Base-by-base conservation (phyloP, 2,113 vertebrate species). In the Neolamprologus falcicula region DNA sequence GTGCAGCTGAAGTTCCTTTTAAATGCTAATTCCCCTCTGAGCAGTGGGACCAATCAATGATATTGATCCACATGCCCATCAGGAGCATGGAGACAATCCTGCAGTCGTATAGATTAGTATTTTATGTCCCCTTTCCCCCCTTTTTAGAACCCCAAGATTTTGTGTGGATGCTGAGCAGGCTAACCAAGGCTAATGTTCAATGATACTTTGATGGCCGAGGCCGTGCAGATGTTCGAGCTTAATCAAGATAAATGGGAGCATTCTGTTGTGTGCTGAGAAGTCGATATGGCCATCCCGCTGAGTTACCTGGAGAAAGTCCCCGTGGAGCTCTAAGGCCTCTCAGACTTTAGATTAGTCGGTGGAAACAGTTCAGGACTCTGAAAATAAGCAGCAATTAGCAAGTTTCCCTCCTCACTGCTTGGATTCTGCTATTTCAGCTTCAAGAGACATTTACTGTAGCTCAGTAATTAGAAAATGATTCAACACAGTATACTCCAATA, bases 211-310 rank as follows among this genome's bases (percentile, higher is more conserved):
- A 90, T 53, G 83, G 84, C 47, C 2, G 4, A 28, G 59, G 83
- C 42, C 6, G 80, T 24, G 6, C 91, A 85, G 86, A 90, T 90
- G 90, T 88, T 88, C 53, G 3, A 59, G 35, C 50, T 78, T 90
- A 91, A 93, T 92, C 79, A 85, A 93, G 92, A 93, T 83, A 76
- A 92, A 94, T 91, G 84, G 78, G 45, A 66, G 42, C 19, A n/a
- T 83, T 87, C 73, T 63, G 82, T 37, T 47, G 55, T 54, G 21
- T 6, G 55, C 85, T 54, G 83, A 28, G 35, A 53, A 81, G 87
- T 90, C 92, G 28, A 92, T 92, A 88, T 2, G 85, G 57, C 13
- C 59, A 42, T 80, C 89, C 68, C 7, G 19, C 87, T 57, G 84
- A 80, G 80, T 47, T 79, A 89, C 90, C 89, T 88, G 87, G 26